phyloP scores from a whole-genome alignment of 1,140 invertebrate genomes.

The Zaprionus gabonicus region DNA sequence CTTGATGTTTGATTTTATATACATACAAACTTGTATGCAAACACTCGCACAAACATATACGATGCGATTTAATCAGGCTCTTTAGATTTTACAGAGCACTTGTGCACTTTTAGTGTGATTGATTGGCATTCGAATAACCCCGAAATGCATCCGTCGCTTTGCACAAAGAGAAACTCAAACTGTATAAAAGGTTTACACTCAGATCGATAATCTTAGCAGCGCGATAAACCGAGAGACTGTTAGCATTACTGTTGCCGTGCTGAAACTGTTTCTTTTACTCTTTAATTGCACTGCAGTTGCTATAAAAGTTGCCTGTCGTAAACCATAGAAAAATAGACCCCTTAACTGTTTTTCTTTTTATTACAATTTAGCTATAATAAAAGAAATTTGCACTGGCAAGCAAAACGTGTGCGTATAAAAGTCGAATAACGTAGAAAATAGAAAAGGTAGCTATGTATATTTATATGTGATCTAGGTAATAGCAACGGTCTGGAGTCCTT shows the following conservation, averaged over 20 bases:
- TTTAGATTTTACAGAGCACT: constrained; percentile 69
- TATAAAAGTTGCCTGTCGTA: not conserved
- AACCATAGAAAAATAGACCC: not conserved
- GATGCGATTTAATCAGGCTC: constrained; percentile 66
- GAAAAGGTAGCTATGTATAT: not conserved
- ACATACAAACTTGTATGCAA: not conserved
- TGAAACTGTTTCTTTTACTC: not conserved
- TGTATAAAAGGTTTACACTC: constrained; percentile 29
- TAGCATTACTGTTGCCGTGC: not conserved
- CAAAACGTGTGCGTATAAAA: not conserved
- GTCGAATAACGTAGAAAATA: not conserved
- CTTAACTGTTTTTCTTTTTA: not conserved
- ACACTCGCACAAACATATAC: constrained; percentile 34
- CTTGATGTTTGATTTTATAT: constrained; percentile 59
- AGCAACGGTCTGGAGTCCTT: too few relatives aligned
- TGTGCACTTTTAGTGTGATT: constrained; percentile 75
- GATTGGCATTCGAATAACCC: constrained; percentile 49
- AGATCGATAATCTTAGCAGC: constrained; percentile 12
- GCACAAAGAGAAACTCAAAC: constrained; percentile 34
- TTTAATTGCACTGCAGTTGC: constrained; percentile 2
- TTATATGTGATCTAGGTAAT: too few relatives aligned
- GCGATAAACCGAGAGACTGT: constrained; percentile 6
- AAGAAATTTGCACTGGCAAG: not conserved
- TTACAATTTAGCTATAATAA: not conserved
- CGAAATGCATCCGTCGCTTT: constrained; percentile 41